Evolutionary conservation across 1,140 invertebrate species (phyloP), one percentile per base, ranked within the genome.

Genomic region (Aphis craccivora): DNA sequence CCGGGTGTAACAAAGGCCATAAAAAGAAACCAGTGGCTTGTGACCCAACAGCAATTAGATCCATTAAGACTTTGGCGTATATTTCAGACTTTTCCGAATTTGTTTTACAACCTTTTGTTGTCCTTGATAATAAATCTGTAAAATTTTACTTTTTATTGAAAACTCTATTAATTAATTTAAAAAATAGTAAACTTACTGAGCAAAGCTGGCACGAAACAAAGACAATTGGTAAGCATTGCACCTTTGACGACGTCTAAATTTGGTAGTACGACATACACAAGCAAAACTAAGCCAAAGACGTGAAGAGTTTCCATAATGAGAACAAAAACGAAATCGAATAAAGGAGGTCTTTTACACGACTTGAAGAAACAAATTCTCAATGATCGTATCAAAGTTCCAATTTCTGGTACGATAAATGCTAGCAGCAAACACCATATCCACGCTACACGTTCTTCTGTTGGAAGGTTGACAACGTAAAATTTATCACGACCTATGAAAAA

Each of bases 341-440:
- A 93, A 22, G 94, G 94, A 4, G 95, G 95, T 86, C 83, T 94
- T 86, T 94, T 94, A 94, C 94, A 95, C 2, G 95, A 95, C 93
- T 99, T 99, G 96, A 99, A 99, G 94, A 98, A 97, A 95, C 98
- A 98, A 95, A 98, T 98, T 94, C 98, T 96, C 5, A 97, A 96
- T 30, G 98, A 97, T 86, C 98, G 96, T 94, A 99, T 97, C 25
- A 98, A 95, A 0, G 98, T 97, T 20, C 98, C 98, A 45, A 99
- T 95, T 95, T 99, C 98, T 0, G 98, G 98, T 76, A 98, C 96
- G 2, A 97, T 96, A 94, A 98, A 98, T 1, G 97, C 97, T 94
- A 98, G 97, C 60, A 99, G 95, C n/a, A 99, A 95, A 93, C 97
- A 98, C 98, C 98, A 99, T 95, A 98, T 98, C 98, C 98, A 99